Percentiles rank a stretch among this genome's conserved stretches.
These are phyloP conservation scores for Chaunax sp. DNA, from an alignment of 2,797 vertebrate species.

Conservation along the genomic window DNA sequence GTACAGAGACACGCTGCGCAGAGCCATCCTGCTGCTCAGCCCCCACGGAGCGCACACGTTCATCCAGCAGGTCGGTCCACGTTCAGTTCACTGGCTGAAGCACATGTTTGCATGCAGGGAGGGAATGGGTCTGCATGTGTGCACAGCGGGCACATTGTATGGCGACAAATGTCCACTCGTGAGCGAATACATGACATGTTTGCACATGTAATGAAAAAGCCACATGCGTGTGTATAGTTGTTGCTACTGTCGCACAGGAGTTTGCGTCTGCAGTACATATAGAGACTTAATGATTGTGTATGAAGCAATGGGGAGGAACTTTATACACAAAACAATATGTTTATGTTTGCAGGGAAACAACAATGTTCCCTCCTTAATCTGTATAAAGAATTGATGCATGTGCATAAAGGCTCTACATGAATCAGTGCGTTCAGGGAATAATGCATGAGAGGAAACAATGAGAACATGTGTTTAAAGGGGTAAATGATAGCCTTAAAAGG, in stretches of 20 bases:
- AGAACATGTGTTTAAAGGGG: neutral
- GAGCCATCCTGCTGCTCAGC: constrained; percentile 94
- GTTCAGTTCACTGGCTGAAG: accelerated
- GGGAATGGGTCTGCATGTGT: neutral
- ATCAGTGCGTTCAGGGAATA: neutral
- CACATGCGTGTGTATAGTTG: neutral
- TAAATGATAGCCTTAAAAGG: neutral
- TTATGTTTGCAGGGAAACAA: too few relatives aligned
- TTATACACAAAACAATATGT: too few relatives aligned
- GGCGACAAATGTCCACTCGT: neutral
- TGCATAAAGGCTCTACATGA: too few relatives aligned
- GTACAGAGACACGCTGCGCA: constrained; percentile 92
- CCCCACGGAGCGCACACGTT: constrained; percentile 93
- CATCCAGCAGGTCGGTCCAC: constrained; percentile 90
- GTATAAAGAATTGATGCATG: neutral
- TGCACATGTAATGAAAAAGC: neutral
- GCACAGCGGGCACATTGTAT: too few relatives aligned
- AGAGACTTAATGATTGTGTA: too few relatives aligned
- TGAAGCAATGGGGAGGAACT: too few relatives aligned
- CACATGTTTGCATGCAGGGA: neutral
- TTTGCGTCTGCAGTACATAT: too few relatives aligned
- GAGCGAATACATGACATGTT: neutral
- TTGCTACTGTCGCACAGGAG: too few relatives aligned
- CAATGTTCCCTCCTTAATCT: too few relatives aligned
- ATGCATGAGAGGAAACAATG: neutral